Percentiles rank a stretch among this genome's conserved stretches.
Evolutionary conservation across 2,797 vertebrate species (phyloP).

Genomic region (Aplochiton taeniatus): DNA sequence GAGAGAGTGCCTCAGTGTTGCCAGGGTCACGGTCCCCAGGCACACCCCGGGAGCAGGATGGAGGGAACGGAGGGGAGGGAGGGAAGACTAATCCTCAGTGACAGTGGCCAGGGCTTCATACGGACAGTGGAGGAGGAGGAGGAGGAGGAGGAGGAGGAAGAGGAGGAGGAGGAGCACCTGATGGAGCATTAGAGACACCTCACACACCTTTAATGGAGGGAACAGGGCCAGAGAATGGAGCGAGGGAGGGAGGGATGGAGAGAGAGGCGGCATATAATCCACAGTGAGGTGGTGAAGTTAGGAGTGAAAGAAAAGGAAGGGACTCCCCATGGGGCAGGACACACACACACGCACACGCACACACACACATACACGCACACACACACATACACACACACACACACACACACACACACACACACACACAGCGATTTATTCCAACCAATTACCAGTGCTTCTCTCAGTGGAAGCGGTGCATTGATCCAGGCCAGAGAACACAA

Average conservation of each 20-base stretch:
- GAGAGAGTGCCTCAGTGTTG: conserved; percentile 3
- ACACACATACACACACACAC: conserved; percentile 6
- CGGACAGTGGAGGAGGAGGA: conserved; percentile 68
- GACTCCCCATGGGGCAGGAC: neutral
- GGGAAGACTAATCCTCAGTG: conserved; percentile 69
- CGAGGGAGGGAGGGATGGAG: conserved; percentile 12
- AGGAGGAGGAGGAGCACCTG: conserved; percentile 66
- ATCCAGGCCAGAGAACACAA: conserved; percentile 83
- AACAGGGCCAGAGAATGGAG: conserved; percentile 10
- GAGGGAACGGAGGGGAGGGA: conserved; percentile 61
- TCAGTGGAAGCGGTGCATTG: conserved; percentile 69
- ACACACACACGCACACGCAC: conserved; percentile 2
- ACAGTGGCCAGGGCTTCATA: conserved; percentile 65
- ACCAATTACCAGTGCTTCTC: conserved; percentile 77
- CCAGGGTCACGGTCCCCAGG: conserved; percentile 59
- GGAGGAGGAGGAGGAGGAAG: conserved; percentile 74
- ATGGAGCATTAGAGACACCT: conserved; percentile 65
- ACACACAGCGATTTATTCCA: conserved; percentile 77
- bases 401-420: conserved; percentile 26
- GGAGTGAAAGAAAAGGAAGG: conserved; percentile 14
- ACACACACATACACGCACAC: neutral
- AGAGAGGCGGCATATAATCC: conserved; percentile 21
- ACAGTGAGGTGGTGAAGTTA: neutral
- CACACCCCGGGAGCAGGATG: conserved; percentile 53
- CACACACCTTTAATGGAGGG: conserved; percentile 56